Base-by-base conservation (phyloP, 2,888 invertebrate genomes). In the Nomada hirtipes region DNA sequence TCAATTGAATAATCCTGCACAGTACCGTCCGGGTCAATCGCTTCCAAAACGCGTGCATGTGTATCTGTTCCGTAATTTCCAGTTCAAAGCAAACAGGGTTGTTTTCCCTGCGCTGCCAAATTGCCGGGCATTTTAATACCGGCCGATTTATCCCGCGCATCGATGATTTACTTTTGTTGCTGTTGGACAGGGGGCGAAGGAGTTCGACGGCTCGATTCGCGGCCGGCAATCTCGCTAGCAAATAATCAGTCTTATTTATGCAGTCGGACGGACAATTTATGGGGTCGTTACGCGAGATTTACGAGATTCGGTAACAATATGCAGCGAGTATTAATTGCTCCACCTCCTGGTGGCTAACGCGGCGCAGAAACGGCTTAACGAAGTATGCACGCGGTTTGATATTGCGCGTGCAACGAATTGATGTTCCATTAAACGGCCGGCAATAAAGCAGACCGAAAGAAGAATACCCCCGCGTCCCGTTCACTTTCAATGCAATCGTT, bases 401-500 rank as follows among this genome's bases (percentile, higher is more conserved):
- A 75, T 82, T 72, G 69, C 72, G 68, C 57, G 59, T 18, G 70
- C 64, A 82, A 61, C 73, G 73, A 83, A 77, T 77, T 73, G 82
- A 83, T 83, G 73, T 77, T 77, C 70, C 74, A 74, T 83, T 77
- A 72, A 83, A 67, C 76, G 63, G 55, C 57, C 64, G 26, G 69
- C 77, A 73, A 77, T 83, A 83, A 83, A 82, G 52, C 69, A 63
- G 52, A 26, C 64, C 50, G 67, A 70, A 64, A 76, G 72, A 72
- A 82, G 76, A 76, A 82, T 82, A 73, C 60, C 26, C 42, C 42
- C 55, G 50, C 44, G 57, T 59, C 63, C 72, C 60, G 53, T 53
- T 74, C 73, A 47, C 76, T 86, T 79, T 84, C 87, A 76, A 86
- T 86, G 76, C 77, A 81, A 83, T 86, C 86, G 83, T 86, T 88